A percentile compares a stretch with the other conserved stretches of the same genome.
Evolutionary conservation across 2,113 vertebrate species (phyloP).

Genomic region (Nesogale talazaci): DNA sequence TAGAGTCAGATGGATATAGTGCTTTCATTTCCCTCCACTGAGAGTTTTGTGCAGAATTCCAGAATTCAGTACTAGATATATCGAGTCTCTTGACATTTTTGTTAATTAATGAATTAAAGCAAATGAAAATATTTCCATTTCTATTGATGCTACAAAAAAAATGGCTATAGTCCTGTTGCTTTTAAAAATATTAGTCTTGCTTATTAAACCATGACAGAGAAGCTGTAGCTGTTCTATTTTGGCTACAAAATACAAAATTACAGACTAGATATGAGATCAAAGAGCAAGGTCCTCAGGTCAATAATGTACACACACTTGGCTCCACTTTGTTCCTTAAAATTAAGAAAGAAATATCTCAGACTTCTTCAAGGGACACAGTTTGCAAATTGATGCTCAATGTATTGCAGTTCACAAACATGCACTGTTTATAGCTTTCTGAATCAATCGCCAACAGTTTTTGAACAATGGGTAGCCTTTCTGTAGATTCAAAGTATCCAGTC

Average conservation of each 20-base stretch:
- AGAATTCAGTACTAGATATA: neutral
- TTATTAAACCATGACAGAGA: conserved; percentile 65
- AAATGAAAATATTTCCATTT: conserved; percentile 63
- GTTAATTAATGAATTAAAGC: conserved; percentile 38
- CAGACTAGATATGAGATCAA: conserved; percentile 65
- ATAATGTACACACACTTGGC: neutral
- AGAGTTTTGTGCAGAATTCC: neutral
- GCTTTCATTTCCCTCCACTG: neutral
- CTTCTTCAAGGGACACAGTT: neutral
- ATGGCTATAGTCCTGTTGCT: conserved; percentile 74
- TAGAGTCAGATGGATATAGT: neutral
- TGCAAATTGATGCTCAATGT: neutral
- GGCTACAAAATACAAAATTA: conserved; percentile 70
- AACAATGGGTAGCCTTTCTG: conserved; percentile 1
- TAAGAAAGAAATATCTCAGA: neutral
- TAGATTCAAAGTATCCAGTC: neutral
- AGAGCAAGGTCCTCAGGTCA: conserved; percentile 50
- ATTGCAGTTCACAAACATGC: neutral
- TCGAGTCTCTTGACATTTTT: neutral
- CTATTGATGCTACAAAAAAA: conserved; percentile 25
- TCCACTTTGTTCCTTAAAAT: neutral
- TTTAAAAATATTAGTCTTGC: conserved; percentile 58
- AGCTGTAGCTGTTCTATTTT: conserved; percentile 46
- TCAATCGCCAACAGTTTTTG: neutral
- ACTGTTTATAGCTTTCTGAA: conserved; percentile 20